These are phyloP conservation scores for Tringa solitaria DNA, from an alignment of 2,113 vertebrate genomes.

Conservation along the genomic window DNA sequence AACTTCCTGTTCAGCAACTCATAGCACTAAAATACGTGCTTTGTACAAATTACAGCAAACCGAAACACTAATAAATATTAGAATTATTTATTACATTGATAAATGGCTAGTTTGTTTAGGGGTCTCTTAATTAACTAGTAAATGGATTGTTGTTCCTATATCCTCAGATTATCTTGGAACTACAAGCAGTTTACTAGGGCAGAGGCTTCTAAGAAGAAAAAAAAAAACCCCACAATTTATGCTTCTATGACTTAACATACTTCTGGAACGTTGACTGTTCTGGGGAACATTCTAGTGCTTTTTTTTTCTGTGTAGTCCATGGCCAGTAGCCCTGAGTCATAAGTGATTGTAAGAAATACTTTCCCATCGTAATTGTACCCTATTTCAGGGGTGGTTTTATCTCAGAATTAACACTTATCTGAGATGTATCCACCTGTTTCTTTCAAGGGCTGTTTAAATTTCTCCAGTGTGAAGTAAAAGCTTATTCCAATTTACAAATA, in stretches of 20 bases:
- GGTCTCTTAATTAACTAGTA: not conserved
- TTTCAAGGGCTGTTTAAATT: not conserved
- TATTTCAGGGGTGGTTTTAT: not conserved
- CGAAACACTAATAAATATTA: not conserved
- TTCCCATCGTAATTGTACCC: rapidly evolving
- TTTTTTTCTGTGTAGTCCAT: not conserved
- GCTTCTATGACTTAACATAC: not conserved
- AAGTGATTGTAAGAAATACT: not conserved
- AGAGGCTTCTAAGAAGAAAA: not conserved
- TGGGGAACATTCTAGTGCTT: not conserved
- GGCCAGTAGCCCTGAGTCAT: not conserved
- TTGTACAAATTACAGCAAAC: not conserved
- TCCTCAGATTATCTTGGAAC: not conserved
- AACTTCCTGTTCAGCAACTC: not conserved
- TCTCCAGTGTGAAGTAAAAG: not conserved
- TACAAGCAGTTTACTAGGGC: not conserved
- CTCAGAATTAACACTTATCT: not conserved
- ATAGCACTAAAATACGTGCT: not conserved
- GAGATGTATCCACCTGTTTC: not conserved
- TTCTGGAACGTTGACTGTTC: not conserved
- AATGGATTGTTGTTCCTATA: not conserved
- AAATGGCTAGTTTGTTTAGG: not conserved
- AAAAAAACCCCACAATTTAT: not conserved
- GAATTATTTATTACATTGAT: not conserved
- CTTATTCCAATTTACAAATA: not conserved